Evolutionary conservation across 2,113 vertebrate species (phyloP).

Genomic region (Neotoma lepida): DNA sequence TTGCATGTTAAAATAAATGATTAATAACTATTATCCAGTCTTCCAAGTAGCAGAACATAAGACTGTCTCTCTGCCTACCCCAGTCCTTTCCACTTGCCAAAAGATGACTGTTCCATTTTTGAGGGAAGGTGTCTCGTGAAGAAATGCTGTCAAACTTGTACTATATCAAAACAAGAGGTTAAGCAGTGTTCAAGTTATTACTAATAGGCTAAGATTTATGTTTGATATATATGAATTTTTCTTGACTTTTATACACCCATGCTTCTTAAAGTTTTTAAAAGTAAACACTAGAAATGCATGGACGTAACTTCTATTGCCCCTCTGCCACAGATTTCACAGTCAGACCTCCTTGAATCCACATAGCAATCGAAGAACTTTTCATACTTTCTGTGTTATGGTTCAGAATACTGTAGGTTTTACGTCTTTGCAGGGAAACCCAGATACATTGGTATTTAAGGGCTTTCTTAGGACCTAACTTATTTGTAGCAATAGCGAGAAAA

Average conservation of each 20-base stretch:
- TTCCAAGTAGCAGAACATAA: neutral
- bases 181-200: neutral
- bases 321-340: neutral
- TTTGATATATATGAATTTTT: constrained; percentile 53
- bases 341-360: neutral
- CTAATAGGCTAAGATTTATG: constrained; percentile 27
- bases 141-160: constrained; percentile 23
- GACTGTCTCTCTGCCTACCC: neutral
- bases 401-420: neutral
- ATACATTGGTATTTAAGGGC: neutral
- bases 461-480: neutral
- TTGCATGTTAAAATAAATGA: neutral
- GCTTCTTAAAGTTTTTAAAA: constrained; percentile 56
- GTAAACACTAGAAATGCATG: constrained; percentile 36
- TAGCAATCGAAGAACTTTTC: neutral
- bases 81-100: neutral
- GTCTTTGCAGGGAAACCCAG: neutral
- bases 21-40: constrained; percentile 38
- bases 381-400: neutral
- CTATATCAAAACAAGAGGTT: neutral
- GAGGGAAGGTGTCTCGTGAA: neutral
- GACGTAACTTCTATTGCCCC: neutral
- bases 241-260: constrained; percentile 30
- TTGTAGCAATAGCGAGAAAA: neutral
- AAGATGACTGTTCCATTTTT: constrained; percentile 37